These are phyloP conservation scores for Cyclina sinensis DNA, from an alignment of 1,140 invertebrate species.

Conservation along the genomic window DNA sequence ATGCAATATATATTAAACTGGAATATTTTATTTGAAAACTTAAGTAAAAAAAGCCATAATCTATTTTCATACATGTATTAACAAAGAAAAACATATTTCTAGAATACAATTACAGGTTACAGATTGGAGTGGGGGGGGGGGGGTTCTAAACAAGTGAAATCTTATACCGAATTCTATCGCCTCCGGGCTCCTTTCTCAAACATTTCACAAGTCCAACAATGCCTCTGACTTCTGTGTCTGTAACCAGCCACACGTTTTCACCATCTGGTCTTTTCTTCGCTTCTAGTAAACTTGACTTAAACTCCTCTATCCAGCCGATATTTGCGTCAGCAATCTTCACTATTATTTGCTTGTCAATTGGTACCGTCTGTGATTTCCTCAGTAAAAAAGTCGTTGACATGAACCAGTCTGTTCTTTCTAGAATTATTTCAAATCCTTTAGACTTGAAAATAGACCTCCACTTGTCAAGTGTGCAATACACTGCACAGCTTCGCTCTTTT, in stretches of 20 bases:
- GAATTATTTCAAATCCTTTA: conserved; percentile 86
- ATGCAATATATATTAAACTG: too few relatives aligned
- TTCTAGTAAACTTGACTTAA: conserved; percentile 90
- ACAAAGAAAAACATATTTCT: too few relatives aligned
- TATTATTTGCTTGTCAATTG: conserved; percentile 47
- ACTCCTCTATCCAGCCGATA: conserved; percentile 91
- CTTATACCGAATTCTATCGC: conserved; percentile 91
- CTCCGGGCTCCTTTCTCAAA: conserved; percentile 93
- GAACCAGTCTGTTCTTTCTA: conserved; percentile 80
- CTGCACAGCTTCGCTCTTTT: conserved; percentile 62
- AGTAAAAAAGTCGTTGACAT: conserved; percentile 83
- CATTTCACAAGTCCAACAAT: conserved; percentile 96
- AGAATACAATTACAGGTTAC: too few relatives aligned
- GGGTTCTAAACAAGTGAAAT: too few relatives aligned
- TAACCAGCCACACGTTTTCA: conserved; percentile 83
- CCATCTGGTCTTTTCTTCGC: conserved; percentile 85
- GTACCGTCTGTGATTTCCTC: conserved; percentile 61
- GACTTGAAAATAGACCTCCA: conserved; percentile 85
- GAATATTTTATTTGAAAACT: too few relatives aligned
- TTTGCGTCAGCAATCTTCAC: conserved; percentile 40
- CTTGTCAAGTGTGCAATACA: conserved; percentile 62
- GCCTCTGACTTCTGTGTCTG: conserved; percentile 88
- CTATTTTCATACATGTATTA: too few relatives aligned
- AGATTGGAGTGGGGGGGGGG: too few relatives aligned
- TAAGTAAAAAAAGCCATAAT: too few relatives aligned